phyloP scores from a whole-genome alignment of 2,888 invertebrate genomes.

The Troides oblongomaculatus region DNA sequence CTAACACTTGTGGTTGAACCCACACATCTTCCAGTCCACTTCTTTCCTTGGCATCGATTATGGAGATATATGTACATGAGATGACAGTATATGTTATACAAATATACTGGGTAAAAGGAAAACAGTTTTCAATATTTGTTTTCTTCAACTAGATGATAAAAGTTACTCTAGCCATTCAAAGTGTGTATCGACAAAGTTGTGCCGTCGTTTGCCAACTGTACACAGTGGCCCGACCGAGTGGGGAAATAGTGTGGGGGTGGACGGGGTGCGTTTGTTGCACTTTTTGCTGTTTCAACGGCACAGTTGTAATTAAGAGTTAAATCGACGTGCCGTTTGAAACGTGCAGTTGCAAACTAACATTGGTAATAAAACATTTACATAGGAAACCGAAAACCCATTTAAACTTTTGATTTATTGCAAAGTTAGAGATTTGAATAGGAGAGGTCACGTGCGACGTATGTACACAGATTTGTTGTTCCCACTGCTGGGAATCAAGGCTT shows the following conservation, averaged over 20 bases:
- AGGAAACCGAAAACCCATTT: not conserved
- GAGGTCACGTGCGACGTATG: no score
- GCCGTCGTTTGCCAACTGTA: constrained; percentile 5
- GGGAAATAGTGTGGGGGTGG: not conserved
- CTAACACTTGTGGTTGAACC: no score
- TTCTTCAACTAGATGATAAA: not conserved
- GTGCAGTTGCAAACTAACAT: not conserved
- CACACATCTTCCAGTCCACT: no score
- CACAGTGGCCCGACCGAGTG: not conserved
- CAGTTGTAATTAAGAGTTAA: constrained; percentile 5
- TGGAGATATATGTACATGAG: no score
- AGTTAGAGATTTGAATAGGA: no score
- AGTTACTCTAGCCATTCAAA: not conserved
- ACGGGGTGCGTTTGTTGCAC: constrained; percentile 9
- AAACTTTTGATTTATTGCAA: not conserved
- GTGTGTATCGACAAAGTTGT: not conserved
- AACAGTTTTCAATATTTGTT: no score
- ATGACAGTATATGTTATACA: no score
- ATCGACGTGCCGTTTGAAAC: not conserved
- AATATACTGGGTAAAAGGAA: no score
- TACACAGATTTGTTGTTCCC: no score
- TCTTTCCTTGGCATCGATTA: no score
- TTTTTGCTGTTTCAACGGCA: constrained; percentile 10
- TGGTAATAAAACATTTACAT: constrained; percentile 7
- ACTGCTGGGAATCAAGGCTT: no score